Evolutionary conservation across 2,797 vertebrate genomes (phyloP), one percentile per base, ranked within the genome.

Genomic region (Mycteria americana): DNA sequence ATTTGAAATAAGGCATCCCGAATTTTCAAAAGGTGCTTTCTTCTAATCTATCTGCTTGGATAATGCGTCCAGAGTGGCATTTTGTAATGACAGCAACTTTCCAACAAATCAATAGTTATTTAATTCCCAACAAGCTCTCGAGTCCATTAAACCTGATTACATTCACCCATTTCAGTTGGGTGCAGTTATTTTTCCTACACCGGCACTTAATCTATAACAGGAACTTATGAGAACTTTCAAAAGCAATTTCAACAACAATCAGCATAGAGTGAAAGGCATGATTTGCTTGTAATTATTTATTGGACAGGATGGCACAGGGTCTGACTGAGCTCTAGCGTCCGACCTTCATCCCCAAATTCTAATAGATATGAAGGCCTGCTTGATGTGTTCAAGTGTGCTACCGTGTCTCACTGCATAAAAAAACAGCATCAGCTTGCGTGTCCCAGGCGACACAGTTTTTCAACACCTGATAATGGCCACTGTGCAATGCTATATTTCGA

Each of bases 121-220:
- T 99, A 99, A 99, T 99, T 99, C 98, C 98, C 98, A 99, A 98
- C 98, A 98, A 98, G 98, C 98, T 99, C 98, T 98, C 88, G 93
- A 99, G 98, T 99, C 98, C 98, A 99, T 99, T 99, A 99, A 98
- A 99, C 98, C 98, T 98, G 98, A 98, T 99, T 99, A 98, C 98
- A 98, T 98, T 99, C 98, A 98, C 98, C 98, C 98, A 98, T 98
- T 98, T 98, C 98, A 98, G 98, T 98, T 98, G 98, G 98, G 98
- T 98, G 98, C 98, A 98, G 98, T 98, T 98, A 98, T 99, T 99
- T 98, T 98, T 98, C 98, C 98, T 98, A 98, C 98, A 97, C 98
- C 98, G 96, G 98, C 98, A 99, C 98, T 99, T 99, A 98, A 99
- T 99, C 98, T 98, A 99, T 99, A 99, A 98, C 98, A 98, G 98